Evolutionary conservation across 2,888 invertebrate genomes (phyloP), one percentile per base, ranked within the genome.

Genomic region (Sphinx pinastri): DNA sequence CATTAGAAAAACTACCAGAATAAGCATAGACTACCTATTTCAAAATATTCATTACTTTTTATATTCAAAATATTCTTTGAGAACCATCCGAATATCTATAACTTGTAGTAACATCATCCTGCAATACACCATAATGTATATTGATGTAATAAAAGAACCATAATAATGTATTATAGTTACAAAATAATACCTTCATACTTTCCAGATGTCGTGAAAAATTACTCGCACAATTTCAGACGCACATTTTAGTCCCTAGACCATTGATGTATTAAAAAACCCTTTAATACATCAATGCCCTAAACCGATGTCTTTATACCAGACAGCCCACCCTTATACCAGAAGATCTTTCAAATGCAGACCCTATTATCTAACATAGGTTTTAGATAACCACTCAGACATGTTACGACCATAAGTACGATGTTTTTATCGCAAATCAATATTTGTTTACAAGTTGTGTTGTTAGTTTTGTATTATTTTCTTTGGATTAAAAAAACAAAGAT

Each of bases 341-440:
- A 19, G 63, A 63, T 47, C 19, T 13, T 2, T 16, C 60, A 47
- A 49, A 63, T 63, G 63, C 47, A 49, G 19, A 55, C 16, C 19
- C 19, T 49, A 47, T 63, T 13, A 19, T 19, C 19, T 12, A 47
- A 49, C 12, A 13, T 49, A 49, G 19, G 11, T 60, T 49, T 19
- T 49, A 11, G 12, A 13, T 7, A 49, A 49, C 63, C 12, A 16
- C 49, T 19, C 63, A 49, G 60, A 31, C 5, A 31, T 59, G 16
- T 49, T 63, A 63, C 16, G 49, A 19, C 16, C 49, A 19, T 19
- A 63, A 63, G 49, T 13, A 19, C 19, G 16, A 49, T 63, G 12
- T 47, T 47, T 19, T 63, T 45, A 49, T 19, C 47, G 47, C 49
- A 63, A 63, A 63, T 63, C 63, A 47, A 63, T 63, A 63, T 7